Conservation (phyloP, 2,113 vertebrate genomes). For the Heterochromis multidens region DNA sequence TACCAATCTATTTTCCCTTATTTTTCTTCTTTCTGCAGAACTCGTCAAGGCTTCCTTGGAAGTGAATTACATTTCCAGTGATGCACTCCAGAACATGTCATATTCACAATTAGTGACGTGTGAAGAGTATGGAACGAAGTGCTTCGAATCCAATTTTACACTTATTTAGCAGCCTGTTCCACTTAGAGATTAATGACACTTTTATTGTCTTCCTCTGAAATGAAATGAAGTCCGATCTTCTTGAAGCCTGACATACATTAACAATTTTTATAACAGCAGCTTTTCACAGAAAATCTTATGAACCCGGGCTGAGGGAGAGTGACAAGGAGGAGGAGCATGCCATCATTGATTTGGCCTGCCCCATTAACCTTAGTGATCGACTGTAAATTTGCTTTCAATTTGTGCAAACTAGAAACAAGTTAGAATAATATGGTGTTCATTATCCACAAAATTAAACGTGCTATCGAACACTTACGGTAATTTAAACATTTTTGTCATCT, state of each 20-base stretch:
- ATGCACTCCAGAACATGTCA: not conserved
- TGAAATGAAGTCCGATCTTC: not conserved
- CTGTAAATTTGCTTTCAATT: not conserved
- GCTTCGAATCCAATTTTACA: not conserved
- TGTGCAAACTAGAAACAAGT: not conserved
- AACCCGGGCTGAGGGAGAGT: not conserved
- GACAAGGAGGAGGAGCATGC: not conserved
- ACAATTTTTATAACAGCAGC: not conserved
- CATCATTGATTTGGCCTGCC: not conserved
- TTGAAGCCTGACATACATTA: not conserved
- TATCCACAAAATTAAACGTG: not conserved
- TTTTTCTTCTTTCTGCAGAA: not conserved
- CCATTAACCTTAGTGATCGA: not conserved
- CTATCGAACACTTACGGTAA: not conserved
- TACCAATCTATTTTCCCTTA: not conserved
- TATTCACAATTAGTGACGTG: not conserved
- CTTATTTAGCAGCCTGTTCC: not conserved
- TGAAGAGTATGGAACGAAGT: not conserved
- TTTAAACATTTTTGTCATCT: not conserved
- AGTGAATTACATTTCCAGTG: not conserved
- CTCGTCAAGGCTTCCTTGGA: not conserved
- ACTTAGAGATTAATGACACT: not conserved
- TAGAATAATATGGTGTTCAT: not conserved
- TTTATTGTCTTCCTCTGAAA: not conserved
- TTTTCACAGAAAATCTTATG: not conserved